These are phyloP conservation scores for Cryptomyrus ogoouensis DNA, from an alignment of 2,113 vertebrate genomes.

Conservation along the genomic window DNA sequence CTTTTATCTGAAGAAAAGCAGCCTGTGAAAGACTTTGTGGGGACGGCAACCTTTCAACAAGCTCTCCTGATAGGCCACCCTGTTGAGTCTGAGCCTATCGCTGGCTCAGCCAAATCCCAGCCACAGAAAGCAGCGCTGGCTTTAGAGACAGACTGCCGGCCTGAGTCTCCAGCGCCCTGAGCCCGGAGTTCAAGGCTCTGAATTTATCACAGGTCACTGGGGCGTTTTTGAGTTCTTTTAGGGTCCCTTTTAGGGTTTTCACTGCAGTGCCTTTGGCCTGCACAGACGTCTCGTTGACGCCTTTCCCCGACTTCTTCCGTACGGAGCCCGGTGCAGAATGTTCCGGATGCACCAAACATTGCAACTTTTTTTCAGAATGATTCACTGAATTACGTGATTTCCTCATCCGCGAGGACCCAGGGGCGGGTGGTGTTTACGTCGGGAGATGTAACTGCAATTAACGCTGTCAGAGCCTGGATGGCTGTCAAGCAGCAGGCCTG, in stretches of 20 bases:
- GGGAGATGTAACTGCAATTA: neutral
- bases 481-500: too few species aligned
- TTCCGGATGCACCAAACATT: neutral
- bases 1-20: conserved; percentile 40
- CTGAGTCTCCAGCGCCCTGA: neutral
- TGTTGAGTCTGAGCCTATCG: neutral
- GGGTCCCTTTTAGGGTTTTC: neutral
- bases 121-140: conserved; percentile 14
- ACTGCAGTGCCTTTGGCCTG: neutral
- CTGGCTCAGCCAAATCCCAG: conserved; percentile 11
- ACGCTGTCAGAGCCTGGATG: neutral
- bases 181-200: neutral
- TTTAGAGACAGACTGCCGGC: neutral
- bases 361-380: neutral
- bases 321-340: neutral
- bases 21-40: neutral
- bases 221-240: neutral
- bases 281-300: neutral
- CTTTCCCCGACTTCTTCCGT: neutral
- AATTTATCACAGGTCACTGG: neutral
- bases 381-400: neutral
- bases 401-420: neutral
- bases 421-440: neutral
- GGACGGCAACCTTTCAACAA: neutral
- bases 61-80: conserved; percentile 12